A percentile compares a stretch with the other conserved stretches of the same genome.
Evolutionary conservation across 30 jellyfish, hydroid and myxozoan species (phyloP).

Genomic region (Aurelia coerulea): DNA sequence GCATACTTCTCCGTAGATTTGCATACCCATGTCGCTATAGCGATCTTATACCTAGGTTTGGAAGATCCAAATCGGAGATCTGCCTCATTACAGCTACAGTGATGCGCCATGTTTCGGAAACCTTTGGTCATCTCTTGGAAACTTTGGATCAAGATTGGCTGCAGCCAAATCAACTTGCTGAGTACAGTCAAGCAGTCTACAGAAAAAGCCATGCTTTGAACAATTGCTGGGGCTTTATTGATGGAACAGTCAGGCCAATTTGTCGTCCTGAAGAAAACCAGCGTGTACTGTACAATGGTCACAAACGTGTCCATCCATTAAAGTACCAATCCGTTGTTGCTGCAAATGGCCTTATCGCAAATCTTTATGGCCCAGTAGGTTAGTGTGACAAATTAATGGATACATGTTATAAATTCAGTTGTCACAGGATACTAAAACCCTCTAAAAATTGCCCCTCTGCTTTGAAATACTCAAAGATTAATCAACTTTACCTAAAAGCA

Average conservation of each 20-base stretch:
- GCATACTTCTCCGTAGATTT: slow-evolving; percentile 54
- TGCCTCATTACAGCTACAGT: slow-evolving; percentile 66
- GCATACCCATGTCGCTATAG: slow-evolving; percentile 78
- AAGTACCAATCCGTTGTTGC: slow-evolving; percentile 74
- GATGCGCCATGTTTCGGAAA: slow-evolving; percentile 30
- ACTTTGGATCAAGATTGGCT: slow-evolving; percentile 69
- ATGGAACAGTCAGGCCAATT: slow-evolving; percentile 24
- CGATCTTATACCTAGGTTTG: slow-evolving; percentile 71
- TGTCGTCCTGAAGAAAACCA: slow-evolving; percentile 77
- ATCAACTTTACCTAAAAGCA: too few relatives aligned
- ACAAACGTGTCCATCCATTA: slow-evolving; percentile 79
- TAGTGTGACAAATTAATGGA: background rate
- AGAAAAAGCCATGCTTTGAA: slow-evolving; percentile 28
- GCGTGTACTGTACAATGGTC: slow-evolving; percentile 71
- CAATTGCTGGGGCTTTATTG: slow-evolving; percentile 69
- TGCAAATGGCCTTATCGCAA: slow-evolving; percentile 79
- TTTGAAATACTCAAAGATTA: too few relatives aligned
- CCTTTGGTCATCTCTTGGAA: slow-evolving; percentile 22
- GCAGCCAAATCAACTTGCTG: slow-evolving; percentile 47
- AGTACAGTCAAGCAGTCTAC: slow-evolving; percentile 50
- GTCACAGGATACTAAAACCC: too few relatives aligned
- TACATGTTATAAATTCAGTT: too few relatives aligned
- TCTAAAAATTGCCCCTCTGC: too few relatives aligned
- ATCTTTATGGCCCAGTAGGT: slow-evolving; percentile 75
- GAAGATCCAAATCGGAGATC: slow-evolving; percentile 55